A percentile compares a stretch with the other conserved stretches of the same genome.
Evolutionary conservation across 2,113 vertebrate species (phyloP).

Genomic region (Taurulus bubalis): DNA sequence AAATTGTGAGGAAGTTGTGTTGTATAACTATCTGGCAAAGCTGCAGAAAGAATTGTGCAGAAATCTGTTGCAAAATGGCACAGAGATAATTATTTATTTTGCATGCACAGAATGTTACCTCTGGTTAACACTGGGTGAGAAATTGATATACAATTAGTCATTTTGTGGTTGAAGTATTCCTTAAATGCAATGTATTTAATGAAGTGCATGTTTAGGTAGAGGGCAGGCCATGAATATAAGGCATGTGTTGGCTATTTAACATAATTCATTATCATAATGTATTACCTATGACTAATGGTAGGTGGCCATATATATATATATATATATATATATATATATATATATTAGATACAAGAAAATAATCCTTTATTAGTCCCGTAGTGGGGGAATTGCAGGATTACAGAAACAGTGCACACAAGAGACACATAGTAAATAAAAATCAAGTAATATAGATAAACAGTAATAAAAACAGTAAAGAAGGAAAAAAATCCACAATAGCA

Average conservation of each 20-base stretch:
- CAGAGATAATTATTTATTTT: neutral
- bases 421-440: too few relatives aligned
- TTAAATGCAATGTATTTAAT: neutral
- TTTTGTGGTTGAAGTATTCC: neutral
- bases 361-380: too few relatives aligned
- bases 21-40: slow-evolving; percentile 4
- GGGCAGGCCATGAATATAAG: slow-evolving; percentile 1
- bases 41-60: neutral
- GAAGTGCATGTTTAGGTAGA: neutral
- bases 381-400: too few relatives aligned
- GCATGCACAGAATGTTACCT: neutral
- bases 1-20: slow-evolving; percentile 10
- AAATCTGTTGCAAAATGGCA: neutral
- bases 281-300: too few relatives aligned
- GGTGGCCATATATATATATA: too few relatives aligned
- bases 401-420: too few relatives aligned
- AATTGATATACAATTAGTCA: neutral
- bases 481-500: too few relatives aligned
- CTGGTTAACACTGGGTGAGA: neutral
- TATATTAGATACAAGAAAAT: too few relatives aligned
- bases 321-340: too few relatives aligned
- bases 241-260: neutral
- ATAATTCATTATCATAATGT: neutral
- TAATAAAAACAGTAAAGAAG: too few relatives aligned
- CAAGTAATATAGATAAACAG: too few relatives aligned